Percentiles rank a stretch among this genome's conserved stretches.
Evolutionary conservation across 2,113 vertebrate species (phyloP).

Genomic region (Rissa tridactyla): DNA sequence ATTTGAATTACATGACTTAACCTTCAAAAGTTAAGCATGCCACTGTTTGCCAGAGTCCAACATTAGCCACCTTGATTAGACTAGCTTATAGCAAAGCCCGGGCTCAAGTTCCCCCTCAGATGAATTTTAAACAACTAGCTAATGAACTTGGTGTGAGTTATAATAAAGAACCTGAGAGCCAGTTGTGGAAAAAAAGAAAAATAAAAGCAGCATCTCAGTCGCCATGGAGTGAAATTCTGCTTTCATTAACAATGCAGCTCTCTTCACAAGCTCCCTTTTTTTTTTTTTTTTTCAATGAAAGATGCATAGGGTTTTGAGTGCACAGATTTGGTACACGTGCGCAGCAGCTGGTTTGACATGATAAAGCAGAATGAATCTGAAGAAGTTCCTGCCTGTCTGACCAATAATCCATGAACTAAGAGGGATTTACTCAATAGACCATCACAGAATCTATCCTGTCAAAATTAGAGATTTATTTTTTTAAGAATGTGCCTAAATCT

Average conservation of each 20-base stretch:
- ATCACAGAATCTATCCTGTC: not conserved
- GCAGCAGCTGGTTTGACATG: conserved; percentile 56
- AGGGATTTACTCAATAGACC: conserved; percentile 37
- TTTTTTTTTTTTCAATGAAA: conserved; percentile 16
- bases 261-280: not conserved
- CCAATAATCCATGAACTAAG: conserved; percentile 46
- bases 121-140: not conserved
- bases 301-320: not conserved
- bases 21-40: not conserved
- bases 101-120: not conserved
- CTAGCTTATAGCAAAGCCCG: not conserved
- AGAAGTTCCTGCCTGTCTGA: conserved; percentile 35
- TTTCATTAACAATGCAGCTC: not conserved
- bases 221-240: not conserved
- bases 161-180: not conserved
- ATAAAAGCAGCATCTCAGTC: not conserved
- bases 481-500: not conserved
- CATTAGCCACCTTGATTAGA: not conserved
- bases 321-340: conserved; percentile 52
- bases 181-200: not conserved
- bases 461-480: not conserved
- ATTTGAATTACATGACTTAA: not conserved
- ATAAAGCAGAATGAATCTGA: conserved; percentile 61
- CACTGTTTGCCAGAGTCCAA: not conserved
- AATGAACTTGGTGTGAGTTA: not conserved